A percentile compares a stretch with the other conserved stretches of the same genome.
Evolutionary conservation across 2,797 vertebrate species (phyloP).

Genomic region (Mormyrus proboscirostris): DNA sequence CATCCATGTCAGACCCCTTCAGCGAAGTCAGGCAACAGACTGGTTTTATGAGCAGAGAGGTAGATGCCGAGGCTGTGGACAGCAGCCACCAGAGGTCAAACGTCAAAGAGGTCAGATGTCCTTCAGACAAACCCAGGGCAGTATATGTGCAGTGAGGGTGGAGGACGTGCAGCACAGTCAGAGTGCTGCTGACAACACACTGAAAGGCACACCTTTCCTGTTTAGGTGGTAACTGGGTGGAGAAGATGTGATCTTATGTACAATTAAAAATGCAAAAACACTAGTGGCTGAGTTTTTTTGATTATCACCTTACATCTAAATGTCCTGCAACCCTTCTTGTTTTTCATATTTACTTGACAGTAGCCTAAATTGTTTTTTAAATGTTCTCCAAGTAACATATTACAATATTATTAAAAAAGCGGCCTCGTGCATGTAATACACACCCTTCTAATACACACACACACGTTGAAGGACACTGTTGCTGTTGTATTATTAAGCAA

Average conservation of each 20-base stretch:
- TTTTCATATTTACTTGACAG: background rate
- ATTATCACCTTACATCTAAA: background rate
- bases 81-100: background rate
- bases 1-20: background rate
- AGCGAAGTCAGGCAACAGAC: too few relatives aligned
- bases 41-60: too few relatives aligned
- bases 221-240: background rate
- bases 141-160: background rate
- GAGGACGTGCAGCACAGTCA: too few relatives aligned
- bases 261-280: background rate
- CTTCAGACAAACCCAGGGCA: background rate
- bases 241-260: background rate
- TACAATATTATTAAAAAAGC: background rate
- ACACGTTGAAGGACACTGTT: background rate
- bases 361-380: background rate
- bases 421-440: background rate
- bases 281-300: background rate
- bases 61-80: background rate
- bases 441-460: background rate
- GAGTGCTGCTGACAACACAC: too few relatives aligned
- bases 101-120: background rate
- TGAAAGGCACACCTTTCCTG: background rate
- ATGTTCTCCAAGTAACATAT: background rate
- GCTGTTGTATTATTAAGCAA: background rate
- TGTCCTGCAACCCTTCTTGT: background rate